phyloP scores from a whole-genome alignment of 2,113 vertebrate genomes.

The Cervus canadensis region DNA sequence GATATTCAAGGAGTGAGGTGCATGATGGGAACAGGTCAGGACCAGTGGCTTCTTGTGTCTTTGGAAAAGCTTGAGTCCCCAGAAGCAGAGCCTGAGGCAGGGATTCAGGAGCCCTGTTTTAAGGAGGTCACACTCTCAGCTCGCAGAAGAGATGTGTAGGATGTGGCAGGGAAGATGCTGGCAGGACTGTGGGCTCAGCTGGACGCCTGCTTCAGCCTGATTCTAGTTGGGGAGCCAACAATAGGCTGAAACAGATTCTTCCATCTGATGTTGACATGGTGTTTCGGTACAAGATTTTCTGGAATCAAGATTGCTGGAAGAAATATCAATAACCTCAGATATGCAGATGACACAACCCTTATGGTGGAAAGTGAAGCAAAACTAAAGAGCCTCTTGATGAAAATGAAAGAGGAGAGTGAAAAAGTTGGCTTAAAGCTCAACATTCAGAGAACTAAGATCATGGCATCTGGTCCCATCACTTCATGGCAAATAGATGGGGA shows the following conservation, averaged over 20 bases:
- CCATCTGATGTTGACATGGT: rapidly evolving
- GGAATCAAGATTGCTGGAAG: not conserved
- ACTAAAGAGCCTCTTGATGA: not conserved
- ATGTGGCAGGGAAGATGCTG: no score
- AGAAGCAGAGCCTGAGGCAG: not conserved
- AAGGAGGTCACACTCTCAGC: not conserved
- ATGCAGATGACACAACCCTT: not conserved
- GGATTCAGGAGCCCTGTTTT: no score
- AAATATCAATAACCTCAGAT: not conserved
- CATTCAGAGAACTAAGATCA: not conserved
- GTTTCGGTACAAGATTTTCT: not conserved
- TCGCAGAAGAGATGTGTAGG: not conserved
- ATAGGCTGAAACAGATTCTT: not conserved
- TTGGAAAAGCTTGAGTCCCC: not conserved
- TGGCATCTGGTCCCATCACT: not conserved
- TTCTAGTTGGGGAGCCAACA: not conserved
- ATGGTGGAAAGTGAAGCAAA: not conserved
- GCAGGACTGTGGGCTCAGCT: not conserved
- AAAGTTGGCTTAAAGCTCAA: not conserved
- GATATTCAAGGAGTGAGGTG: not conserved
- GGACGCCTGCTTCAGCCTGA: rapidly evolving
- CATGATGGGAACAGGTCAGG: not conserved
- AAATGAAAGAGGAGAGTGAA: not conserved
- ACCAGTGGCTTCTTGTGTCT: not conserved
- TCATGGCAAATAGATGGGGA: not conserved